Conservation (phyloP, 2,888 invertebrate species). For the Bursaphelenchus okinawaensis region DNA sequence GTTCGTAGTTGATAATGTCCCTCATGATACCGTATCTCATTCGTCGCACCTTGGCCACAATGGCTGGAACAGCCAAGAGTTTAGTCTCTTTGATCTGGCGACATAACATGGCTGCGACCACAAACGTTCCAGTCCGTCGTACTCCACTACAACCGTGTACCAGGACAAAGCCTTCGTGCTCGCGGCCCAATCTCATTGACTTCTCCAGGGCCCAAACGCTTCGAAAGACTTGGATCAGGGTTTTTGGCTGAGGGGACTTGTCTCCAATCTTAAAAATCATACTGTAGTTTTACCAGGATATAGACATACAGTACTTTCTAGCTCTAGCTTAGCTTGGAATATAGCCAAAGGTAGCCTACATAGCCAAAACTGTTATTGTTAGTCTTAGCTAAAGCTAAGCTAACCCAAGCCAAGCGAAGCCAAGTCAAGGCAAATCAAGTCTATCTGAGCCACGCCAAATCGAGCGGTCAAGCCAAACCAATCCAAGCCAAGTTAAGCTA, state of each 20-base stretch:
- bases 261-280: too few relatives aligned
- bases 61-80: conserved; percentile 8
- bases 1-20: conserved; percentile 17
- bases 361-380: too few relatives aligned
- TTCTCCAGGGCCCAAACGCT: conserved; percentile 16
- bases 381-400: too few relatives aligned
- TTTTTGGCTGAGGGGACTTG: conserved; percentile 13
- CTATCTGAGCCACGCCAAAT: too few relatives aligned
- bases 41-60: conserved; percentile 15
- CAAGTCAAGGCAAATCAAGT: too few relatives aligned
- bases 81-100: conserved; percentile 14
- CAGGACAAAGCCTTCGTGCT: conserved; percentile 9
- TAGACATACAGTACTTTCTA: too few relatives aligned
- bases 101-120: conserved; percentile 18
- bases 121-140: conserved; percentile 17
- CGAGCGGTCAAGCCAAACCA: too few relatives aligned
- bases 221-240: conserved; percentile 13
- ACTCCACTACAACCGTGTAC: conserved; percentile 16
- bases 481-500: too few relatives aligned
- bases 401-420: too few relatives aligned
- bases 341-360: too few relatives aligned
- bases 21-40: conserved; percentile 23
- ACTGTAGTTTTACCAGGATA: too few relatives aligned
- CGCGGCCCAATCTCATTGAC: conserved; percentile 11
- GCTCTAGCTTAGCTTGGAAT: too few relatives aligned